Conservation (phyloP, 2,888 invertebrate species). For the Xanthorhoe spadicearia region DNA sequence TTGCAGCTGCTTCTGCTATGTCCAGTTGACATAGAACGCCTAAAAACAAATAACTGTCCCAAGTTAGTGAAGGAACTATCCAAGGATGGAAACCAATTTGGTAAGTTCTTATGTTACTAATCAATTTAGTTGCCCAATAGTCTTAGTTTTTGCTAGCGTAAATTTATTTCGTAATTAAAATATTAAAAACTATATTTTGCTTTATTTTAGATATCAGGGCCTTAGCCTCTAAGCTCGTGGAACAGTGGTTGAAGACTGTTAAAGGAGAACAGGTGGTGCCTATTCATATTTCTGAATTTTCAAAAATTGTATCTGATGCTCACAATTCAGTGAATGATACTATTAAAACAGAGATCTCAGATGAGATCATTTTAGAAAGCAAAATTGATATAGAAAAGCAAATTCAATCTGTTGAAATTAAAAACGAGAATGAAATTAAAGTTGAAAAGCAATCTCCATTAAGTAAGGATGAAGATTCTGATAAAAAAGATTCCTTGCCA, state of each 20-base stretch:
- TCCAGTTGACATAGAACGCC: slow-evolving; percentile 95
- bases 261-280: slow-evolving; percentile 88
- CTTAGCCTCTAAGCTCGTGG: slow-evolving; percentile 92
- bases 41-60: slow-evolving; percentile 96
- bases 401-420: slow-evolving; percentile 26
- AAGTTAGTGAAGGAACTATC: slow-evolving; percentile 95
- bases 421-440: slow-evolving; percentile 23
- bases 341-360: slow-evolving; percentile 45
- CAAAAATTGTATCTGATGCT: slow-evolving; percentile 66
- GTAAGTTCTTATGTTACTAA: slow-evolving; percentile 80
- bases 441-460: slow-evolving; percentile 42
- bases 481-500: slow-evolving; percentile 62
- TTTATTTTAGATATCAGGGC: slow-evolving; percentile 88
- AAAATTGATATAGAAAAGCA: slow-evolving; percentile 32
- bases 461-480: slow-evolving; percentile 36
- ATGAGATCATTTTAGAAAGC: slow-evolving; percentile 44
- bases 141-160: not conserved
- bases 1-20: slow-evolving; percentile 93
- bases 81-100: slow-evolving; percentile 91
- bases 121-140: not conserved
- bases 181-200: slow-evolving; percentile 11
- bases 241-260: slow-evolving; percentile 95
- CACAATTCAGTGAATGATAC: slow-evolving; percentile 52
- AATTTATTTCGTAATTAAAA: not conserved
- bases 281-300: slow-evolving; percentile 67